Evolutionary conservation across 2,888 invertebrate species (phyloP), one percentile per base, ranked within the genome.

Genomic region (Eremobia ochroleuca): DNA sequence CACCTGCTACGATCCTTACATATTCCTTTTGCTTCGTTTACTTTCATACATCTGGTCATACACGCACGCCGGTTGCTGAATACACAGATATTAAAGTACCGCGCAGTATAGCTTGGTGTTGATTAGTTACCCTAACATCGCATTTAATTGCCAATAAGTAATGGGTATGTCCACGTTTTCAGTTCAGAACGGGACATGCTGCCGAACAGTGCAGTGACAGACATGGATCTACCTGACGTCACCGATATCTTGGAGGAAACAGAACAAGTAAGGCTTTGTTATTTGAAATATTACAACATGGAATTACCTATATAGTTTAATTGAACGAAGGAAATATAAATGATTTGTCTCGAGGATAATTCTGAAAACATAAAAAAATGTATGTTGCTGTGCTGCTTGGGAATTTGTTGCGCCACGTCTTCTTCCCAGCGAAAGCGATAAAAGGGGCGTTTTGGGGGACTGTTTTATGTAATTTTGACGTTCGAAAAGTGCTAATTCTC

Each of bases 161-260:
- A 75, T 71, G 61, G 52, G 46, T 55, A 25, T 34, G 52, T 66
- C 28, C 40, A 55, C 73, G 43, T 82, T 77, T 91, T 90, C 88
- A 90, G 89, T 76, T 78, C 61, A 88, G 69, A 86, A 49, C 64
- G 52, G 69, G 83, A 58, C 58, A 93, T 93, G 94, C 92, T 92
- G 62, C 93, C 92, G 78, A 88, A 85, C 77, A 86, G 86, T 21
- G 86, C 90, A 59, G 88, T 86, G 52, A 82, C 84, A 43, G 82
- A 80, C 72, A 92, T 93, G 94, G 92, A 93, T 49, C 89, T 94
- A 55, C 92, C 93, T 15, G 94, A 95, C 74, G 87, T 93, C 46
- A 85, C 88, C 11, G 88, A 90, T 58, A 94, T 93, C 52, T 87
- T 95, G 52, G 83, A 92, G 70, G 95, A 96, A 85, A 89, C 95